These are phyloP conservation scores for Anastatus disparis DNA, from an alignment of 1,140 invertebrate genomes.

Conservation along the genomic window DNA sequence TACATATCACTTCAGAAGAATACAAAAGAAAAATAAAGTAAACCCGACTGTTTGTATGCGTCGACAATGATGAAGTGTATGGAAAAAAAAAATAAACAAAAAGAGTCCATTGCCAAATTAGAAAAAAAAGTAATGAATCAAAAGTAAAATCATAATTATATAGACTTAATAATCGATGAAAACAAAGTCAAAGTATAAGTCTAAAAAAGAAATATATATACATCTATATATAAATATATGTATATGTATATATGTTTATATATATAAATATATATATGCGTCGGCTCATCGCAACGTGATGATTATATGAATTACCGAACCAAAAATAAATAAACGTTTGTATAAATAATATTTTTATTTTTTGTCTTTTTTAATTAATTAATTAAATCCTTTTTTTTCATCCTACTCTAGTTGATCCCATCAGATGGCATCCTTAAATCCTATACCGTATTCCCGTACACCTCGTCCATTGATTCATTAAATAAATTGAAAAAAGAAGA, in stretches of 20 bases:
- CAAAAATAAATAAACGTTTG: constrained; percentile 42
- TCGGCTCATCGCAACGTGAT: constrained; percentile 30
- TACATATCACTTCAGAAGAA: constrained; percentile 37
- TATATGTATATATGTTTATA: no score
- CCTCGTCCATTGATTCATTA: constrained; percentile 1
- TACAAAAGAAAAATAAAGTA: constrained; percentile 21
- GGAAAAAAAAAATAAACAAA: neutral
- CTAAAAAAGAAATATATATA: constrained; percentile 31
- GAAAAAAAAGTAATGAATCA: constrained; percentile 9
- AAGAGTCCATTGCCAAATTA: constrained; percentile 34
- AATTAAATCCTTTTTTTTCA: constrained; percentile 2
- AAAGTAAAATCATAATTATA: neutral
- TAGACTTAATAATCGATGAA: neutral
- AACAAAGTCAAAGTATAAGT: constrained; percentile 4
- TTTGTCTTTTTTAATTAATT: neutral
- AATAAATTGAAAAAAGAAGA: neutral
- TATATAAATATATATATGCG: no score
- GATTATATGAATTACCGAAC: constrained; percentile 38
- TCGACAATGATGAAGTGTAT: constrained; percentile 26
- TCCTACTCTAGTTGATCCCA: constrained; percentile 22
- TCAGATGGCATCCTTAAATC: constrained; percentile 28
- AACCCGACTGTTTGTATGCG: constrained; percentile 21
- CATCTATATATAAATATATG: no score
- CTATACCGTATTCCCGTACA: neutral
- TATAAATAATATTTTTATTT: constrained; percentile 18